Conservation (phyloP, 2,888 invertebrate species). For the Phyllotreta striolata region DNA sequence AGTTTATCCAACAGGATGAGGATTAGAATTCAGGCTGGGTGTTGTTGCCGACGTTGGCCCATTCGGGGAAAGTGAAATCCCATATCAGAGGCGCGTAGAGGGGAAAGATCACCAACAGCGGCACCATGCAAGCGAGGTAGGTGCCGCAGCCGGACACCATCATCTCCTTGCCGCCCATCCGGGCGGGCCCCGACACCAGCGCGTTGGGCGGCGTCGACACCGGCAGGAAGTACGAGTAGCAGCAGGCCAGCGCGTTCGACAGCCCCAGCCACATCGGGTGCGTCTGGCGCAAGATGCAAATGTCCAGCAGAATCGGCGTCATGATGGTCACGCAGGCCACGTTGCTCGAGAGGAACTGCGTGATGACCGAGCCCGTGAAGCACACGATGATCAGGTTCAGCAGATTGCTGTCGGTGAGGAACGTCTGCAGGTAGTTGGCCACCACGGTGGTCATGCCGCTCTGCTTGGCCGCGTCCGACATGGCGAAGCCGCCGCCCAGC, state of each 20-base stretch:
- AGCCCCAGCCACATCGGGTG: constrained; percentile 91
- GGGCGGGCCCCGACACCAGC: constrained; percentile 85
- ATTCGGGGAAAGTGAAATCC: constrained; percentile 69
- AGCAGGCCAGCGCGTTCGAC: constrained; percentile 86
- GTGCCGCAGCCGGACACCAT: constrained; percentile 74
- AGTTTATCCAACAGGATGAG: too few species aligned
- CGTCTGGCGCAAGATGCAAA: constrained; percentile 68
- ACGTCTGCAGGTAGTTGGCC: constrained; percentile 72
- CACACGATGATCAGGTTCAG: constrained; percentile 78
- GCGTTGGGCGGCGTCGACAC: constrained; percentile 98
- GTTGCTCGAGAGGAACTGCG: constrained; percentile 85
- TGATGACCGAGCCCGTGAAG: constrained; percentile 79
- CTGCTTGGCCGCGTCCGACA: constrained; percentile 82
- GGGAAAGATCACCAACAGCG: constrained; percentile 76
- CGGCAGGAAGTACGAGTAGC: constrained; percentile 92
- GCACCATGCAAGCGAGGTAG: constrained; percentile 75
- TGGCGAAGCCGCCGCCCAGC: constrained; percentile 89
- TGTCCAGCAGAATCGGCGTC: constrained; percentile 81
- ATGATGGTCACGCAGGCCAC: constrained; percentile 90
- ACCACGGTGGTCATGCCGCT: constrained; percentile 76
- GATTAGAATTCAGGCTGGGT: too few species aligned
- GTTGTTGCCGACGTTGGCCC: constrained; percentile 58
- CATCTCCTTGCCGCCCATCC: constrained; percentile 81
- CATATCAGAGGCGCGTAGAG: constrained; percentile 78
- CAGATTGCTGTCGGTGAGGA: constrained; percentile 69